Evolutionary conservation across 64 coral and sea anemone species (phyloP).

Genomic region (Dendronephthya gigantea): DNA sequence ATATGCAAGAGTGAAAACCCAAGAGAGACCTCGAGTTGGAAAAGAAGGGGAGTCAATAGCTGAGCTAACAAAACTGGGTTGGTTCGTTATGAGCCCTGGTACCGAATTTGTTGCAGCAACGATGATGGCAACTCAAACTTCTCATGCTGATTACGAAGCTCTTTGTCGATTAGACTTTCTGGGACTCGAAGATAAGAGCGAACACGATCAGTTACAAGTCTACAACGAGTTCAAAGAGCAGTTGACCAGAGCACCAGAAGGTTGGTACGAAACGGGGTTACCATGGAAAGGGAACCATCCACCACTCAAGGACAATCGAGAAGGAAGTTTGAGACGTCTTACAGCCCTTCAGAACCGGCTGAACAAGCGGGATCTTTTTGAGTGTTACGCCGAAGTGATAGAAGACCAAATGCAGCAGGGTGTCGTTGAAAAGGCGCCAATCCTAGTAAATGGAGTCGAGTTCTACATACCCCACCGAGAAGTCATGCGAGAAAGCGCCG

Average conservation of each 20-base stretch:
- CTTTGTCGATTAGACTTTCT: too few species aligned
- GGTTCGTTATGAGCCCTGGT: too few species aligned
- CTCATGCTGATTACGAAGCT: too few species aligned
- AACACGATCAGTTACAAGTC: constrained; percentile 22
- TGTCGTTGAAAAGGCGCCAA: constrained; percentile 6
- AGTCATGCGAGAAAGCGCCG: too few species aligned
- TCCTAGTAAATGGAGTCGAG: background rate
- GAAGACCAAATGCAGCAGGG: too few species aligned
- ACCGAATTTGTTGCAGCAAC: too few species aligned
- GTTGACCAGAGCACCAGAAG: background rate
- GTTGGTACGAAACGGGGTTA: background rate
- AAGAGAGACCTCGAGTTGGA: too few species aligned
- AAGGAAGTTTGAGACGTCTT: background rate
- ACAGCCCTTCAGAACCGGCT: background rate
- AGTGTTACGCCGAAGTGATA: constrained; percentile 15
- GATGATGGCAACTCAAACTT: too few species aligned
- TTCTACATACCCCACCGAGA: constrained; percentile 33
- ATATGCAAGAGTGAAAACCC: too few species aligned
- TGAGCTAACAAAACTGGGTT: too few species aligned
- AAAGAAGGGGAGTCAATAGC: too few species aligned
- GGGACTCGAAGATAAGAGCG: too few species aligned
- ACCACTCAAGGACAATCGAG: background rate
- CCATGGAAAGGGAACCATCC: background rate
- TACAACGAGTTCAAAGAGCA: constrained; percentile 35
- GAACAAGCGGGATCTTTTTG: background rate